Evolutionary conservation across 2,113 vertebrate species (phyloP).

Genomic region (Eurypyga helias): DNA sequence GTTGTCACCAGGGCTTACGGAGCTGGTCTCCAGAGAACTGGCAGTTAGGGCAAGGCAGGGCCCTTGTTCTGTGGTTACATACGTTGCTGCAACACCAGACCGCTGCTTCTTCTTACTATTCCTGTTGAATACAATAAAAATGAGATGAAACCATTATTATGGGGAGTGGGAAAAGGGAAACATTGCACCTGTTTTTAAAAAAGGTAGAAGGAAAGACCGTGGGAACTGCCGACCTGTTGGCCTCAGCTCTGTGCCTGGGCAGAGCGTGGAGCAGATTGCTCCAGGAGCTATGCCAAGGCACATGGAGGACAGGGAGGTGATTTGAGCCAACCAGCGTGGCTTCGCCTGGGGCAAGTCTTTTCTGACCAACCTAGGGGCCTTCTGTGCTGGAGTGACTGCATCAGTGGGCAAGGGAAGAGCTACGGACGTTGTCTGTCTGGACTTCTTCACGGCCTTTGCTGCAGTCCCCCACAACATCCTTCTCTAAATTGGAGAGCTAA

Average conservation of each 20-base stretch:
- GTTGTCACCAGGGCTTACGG: accelerated
- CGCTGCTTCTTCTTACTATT: background rate
- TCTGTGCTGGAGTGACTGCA: too few species aligned
- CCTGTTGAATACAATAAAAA: background rate
- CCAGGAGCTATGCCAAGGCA: background rate
- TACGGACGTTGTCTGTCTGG: too few species aligned
- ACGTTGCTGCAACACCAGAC: background rate
- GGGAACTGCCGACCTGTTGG: background rate
- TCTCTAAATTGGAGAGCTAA: background rate
- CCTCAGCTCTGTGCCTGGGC: background rate
- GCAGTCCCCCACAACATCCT: too few species aligned
- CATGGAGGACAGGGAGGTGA: background rate
- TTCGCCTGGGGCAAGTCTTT: background rate
- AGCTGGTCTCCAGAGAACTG: background rate
- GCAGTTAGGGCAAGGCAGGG: background rate
- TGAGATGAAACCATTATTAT: background rate
- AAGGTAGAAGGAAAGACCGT: background rate
- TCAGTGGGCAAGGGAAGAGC: too few species aligned
- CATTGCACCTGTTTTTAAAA: background rate
- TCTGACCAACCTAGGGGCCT: background rate
- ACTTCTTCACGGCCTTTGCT: too few species aligned
- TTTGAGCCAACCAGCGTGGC: background rate
- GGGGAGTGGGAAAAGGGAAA: background rate
- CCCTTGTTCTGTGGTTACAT: background rate
- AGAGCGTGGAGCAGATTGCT: background rate